Percentiles rank a stretch among this genome's conserved stretches.
Evolutionary conservation across 2,797 vertebrate genomes (phyloP).

Genomic region (Sebastolobus alascanus): DNA sequence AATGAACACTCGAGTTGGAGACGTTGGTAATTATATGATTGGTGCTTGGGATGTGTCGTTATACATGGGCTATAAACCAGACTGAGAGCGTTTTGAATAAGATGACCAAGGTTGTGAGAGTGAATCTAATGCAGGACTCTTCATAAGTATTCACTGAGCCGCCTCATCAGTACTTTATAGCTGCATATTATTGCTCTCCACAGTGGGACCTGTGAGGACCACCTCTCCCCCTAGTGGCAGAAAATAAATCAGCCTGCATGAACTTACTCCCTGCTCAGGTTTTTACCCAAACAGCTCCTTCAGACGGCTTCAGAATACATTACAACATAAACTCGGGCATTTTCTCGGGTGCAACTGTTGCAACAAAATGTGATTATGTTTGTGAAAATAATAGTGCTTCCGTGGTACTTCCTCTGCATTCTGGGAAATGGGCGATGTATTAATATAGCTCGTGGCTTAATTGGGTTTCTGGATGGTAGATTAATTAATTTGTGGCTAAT

Average conservation of each 20-base stretch:
- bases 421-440: conserved; percentile 82
- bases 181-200: conserved; percentile 64
- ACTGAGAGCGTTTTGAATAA: conserved; percentile 68
- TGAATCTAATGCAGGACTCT: conserved; percentile 66
- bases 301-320: conserved; percentile 56
- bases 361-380: conserved; percentile 85
- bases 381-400: conserved; percentile 86
- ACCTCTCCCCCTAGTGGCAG: conserved; percentile 84
- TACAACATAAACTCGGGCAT: conserved; percentile 43
- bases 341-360: conserved; percentile 55
- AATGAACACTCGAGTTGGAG: conserved; percentile 80
- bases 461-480: conserved; percentile 84
- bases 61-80: conserved; percentile 72
- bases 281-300: conserved; percentile 43
- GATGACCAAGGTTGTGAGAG: conserved; percentile 69
- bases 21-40: conserved; percentile 74
- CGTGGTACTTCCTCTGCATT: conserved; percentile 84
- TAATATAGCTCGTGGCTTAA: conserved; percentile 88
- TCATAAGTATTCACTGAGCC: conserved; percentile 74
- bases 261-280: conserved; percentile 51
- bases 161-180: conserved; percentile 74
- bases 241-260: conserved; percentile 49
- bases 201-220: conserved; percentile 63
- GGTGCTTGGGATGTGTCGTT: conserved; percentile 72
- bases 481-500: conserved; percentile 92